Evolutionary conservation across 1,140 invertebrate genomes (phyloP).

Genomic region (Aphelenchoides fujianensis): DNA sequence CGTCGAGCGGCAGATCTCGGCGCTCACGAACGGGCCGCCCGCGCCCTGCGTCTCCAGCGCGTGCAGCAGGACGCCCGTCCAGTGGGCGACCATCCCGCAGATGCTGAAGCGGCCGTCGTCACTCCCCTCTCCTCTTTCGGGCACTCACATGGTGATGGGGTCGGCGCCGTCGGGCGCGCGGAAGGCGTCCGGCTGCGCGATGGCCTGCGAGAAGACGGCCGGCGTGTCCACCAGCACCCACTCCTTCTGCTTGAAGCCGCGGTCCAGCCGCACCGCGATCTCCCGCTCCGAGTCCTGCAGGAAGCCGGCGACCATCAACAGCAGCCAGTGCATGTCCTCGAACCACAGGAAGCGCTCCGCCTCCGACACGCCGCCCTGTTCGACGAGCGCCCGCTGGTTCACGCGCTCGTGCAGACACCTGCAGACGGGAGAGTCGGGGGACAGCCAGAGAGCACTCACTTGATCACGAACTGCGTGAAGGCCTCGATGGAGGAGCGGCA

Average conservation of each 20-base stretch:
- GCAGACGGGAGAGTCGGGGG: not conserved
- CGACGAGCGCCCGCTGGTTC: not conserved
- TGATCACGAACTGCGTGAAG: constrained; percentile 10
- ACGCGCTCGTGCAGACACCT: not conserved
- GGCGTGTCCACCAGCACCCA: not conserved
- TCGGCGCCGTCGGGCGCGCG: not conserved
- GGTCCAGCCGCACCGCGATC: not conserved
- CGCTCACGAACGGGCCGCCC: constrained; percentile 3
- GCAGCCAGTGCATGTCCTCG: constrained; percentile 19
- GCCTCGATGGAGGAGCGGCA: constrained; percentile 3
- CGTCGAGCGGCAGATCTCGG: constrained; percentile 8
- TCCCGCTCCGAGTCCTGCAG: constrained; percentile 13
- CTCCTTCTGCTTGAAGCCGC: not conserved
- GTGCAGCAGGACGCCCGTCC: constrained; percentile 7
- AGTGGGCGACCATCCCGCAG: constrained; percentile 3
- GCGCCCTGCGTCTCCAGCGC: constrained; percentile 10
- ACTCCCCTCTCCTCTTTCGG: not conserved
- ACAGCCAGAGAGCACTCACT: not conserved
- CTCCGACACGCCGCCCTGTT: not conserved
- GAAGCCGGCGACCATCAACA: constrained; percentile 10
- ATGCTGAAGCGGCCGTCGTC: not conserved
- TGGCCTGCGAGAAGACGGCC: not conserved
- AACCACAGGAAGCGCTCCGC: not conserved
- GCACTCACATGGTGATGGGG: not conserved
- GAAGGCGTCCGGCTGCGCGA: not conserved